These are phyloP conservation scores for Siderastrea siderea DNA, from an alignment of 92 coral and sea anemone genomes.

Conservation along the genomic window DNA sequence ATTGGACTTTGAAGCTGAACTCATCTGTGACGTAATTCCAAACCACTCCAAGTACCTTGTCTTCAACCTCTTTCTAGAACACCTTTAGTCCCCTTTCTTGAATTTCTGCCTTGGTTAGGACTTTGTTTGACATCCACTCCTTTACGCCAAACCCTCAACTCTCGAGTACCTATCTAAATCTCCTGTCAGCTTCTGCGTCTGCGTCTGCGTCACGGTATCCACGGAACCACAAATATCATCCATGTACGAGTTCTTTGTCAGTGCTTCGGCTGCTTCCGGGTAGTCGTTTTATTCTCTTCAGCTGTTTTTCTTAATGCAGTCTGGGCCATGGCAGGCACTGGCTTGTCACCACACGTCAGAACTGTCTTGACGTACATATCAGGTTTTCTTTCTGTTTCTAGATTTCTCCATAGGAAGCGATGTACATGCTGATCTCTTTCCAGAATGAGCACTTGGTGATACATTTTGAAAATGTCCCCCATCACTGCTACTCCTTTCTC, in stretches of 20 bases:
- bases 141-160: conserved; percentile 78
- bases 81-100: neutral
- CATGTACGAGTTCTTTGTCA: conserved; percentile 70
- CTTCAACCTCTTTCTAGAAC: conserved; percentile 43
- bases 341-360: conserved; percentile 80
- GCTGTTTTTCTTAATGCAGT: conserved; percentile 70
- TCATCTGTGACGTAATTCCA: conserved; percentile 58
- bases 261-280: conserved; percentile 74
- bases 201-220: conserved; percentile 50
- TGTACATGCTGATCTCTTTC: conserved; percentile 66
- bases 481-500: conserved; percentile 59
- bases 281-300: conserved; percentile 27
- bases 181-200: conserved; percentile 36
- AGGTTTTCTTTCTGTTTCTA: conserved; percentile 55
- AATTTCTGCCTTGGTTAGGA: conserved; percentile 13
- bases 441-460: conserved; percentile 57
- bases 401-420: conserved; percentile 55
- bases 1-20: conserved; percentile 38
- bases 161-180: conserved; percentile 68
- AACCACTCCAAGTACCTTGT: conserved; percentile 63
- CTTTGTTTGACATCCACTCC: conserved; percentile 70
- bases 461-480: conserved; percentile 70
- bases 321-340: conserved; percentile 80
- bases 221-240: conserved; percentile 77
- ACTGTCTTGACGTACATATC: conserved; percentile 59